These are phyloP conservation scores for Scortum barcoo DNA, from an alignment of 2,113 vertebrate genomes.

Conservation along the genomic window DNA sequence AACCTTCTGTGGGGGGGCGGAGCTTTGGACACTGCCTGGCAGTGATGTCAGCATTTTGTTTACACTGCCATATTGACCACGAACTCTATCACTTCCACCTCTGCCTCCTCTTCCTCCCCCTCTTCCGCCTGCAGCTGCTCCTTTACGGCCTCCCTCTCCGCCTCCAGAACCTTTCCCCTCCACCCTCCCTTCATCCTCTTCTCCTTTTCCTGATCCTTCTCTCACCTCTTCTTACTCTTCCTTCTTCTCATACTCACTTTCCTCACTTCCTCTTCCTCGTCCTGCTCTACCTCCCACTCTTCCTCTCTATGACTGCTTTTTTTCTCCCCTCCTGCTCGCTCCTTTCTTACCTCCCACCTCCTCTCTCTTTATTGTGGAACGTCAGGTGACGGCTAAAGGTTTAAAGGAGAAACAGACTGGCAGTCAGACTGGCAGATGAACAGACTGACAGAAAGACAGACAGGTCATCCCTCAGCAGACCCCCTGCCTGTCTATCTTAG, in stretches of 20 bases:
- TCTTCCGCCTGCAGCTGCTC: slow-evolving; percentile 55
- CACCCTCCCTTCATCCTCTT: not conserved
- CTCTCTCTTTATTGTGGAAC: not conserved
- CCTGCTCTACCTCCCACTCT: not conserved
- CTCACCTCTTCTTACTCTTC: not conserved
- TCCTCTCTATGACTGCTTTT: not conserved
- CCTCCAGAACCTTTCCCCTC: not conserved
- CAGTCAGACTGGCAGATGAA: not conserved
- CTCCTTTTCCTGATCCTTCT: not conserved
- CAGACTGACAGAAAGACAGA: slow-evolving; percentile 20
- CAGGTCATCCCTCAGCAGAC: slow-evolving; percentile 49
- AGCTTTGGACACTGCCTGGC: not conserved
- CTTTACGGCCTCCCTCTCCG: slow-evolving; percentile 22
- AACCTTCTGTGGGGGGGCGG: slow-evolving; percentile 2
- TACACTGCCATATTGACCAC: slow-evolving; percentile 32
- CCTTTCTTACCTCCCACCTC: not conserved
- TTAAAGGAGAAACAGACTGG: slow-evolving; percentile 6
- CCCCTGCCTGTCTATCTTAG: slow-evolving; percentile 60
- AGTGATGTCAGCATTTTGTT: slow-evolving; percentile 42
- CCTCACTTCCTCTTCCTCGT: not conserved
- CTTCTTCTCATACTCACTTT: not conserved
- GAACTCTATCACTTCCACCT: slow-evolving; percentile 52
- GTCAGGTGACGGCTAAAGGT: slow-evolving; percentile 35
- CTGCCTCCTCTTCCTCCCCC: slow-evolving; percentile 17
- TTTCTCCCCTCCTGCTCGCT: not conserved